Conservation (phyloP, 2,797 vertebrate species). For the Poecilia picta region DNA sequence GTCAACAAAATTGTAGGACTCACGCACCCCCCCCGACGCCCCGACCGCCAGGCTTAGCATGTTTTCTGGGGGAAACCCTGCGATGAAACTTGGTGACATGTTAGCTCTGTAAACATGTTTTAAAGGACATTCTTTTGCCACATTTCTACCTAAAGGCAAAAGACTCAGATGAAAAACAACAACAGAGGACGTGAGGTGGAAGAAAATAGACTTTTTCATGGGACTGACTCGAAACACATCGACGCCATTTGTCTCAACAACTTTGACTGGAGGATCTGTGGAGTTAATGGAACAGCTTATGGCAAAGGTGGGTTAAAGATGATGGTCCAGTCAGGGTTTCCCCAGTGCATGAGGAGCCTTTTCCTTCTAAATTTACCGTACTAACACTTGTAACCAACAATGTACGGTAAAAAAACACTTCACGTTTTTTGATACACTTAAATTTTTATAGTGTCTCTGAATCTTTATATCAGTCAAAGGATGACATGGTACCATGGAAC, state of each 20-base stretch:
- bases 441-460: not conserved
- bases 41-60: too few relatives aligned
- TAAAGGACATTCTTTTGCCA: not conserved
- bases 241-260: conserved; percentile 88
- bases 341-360: too few relatives aligned
- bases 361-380: too few relatives aligned
- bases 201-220: conserved; percentile 89
- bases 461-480: not conserved
- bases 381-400: not conserved
- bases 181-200: conserved; percentile 67
- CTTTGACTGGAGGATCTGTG: conserved; percentile 94
- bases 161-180: conserved; percentile 86
- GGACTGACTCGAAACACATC: conserved; percentile 78
- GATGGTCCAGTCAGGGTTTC: not conserved
- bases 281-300: conserved; percentile 86
- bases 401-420: not conserved
- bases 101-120: rapidly evolving
- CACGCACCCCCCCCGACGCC: too few relatives aligned
- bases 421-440: not conserved
- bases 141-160: conserved; percentile 81
- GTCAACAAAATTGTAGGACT: too few relatives aligned
- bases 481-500: not conserved
- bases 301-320: conserved; percentile 84
- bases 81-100: not conserved
- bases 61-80: too few relatives aligned